These are phyloP conservation scores for Epicampocera succincta DNA, from an alignment of 2,888 invertebrate species.

Conservation along the genomic window DNA sequence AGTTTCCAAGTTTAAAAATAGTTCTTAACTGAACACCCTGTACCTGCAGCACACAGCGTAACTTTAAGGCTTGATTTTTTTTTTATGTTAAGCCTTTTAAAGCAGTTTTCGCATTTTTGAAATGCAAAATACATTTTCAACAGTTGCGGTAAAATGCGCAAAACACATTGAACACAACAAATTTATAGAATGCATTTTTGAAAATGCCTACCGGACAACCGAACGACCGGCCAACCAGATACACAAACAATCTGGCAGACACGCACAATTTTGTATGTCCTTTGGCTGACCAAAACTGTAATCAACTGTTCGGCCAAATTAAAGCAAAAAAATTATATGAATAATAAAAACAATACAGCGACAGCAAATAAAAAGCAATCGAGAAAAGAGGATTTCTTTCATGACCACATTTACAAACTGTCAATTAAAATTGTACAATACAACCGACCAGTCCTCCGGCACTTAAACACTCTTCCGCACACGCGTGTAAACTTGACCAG, in stretches of 20 bases:
- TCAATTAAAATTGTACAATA: constrained; percentile 61
- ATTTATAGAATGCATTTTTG: constrained; percentile 22
- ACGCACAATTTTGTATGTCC: background rate
- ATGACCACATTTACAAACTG: constrained; percentile 60
- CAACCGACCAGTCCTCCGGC: constrained; percentile 32
- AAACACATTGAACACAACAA: constrained; percentile 3
- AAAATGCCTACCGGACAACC: background rate
- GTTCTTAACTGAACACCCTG: too few species aligned
- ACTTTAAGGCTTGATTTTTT: too few species aligned
- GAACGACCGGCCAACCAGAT: background rate
- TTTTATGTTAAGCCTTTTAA: constrained; percentile 9
- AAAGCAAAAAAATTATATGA: constrained; percentile 37
- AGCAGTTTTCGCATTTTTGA: constrained; percentile 21
- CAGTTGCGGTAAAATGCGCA: constrained; percentile 52
- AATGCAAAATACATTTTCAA: constrained; percentile 41
- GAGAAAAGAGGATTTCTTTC: constrained; percentile 52
- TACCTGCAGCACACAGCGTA: too few species aligned
- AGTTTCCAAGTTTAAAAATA: too few species aligned
- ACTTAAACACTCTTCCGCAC: constrained; percentile 26
- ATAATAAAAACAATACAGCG: constrained; percentile 12
- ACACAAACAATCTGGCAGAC: constrained; percentile 1
- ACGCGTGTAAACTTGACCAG: constrained; percentile 23
- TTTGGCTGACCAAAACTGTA: constrained; percentile 7
- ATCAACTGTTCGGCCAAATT: constrained; percentile 36
- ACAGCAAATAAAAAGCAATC: constrained; percentile 8